Conservation (phyloP, 1,140 invertebrate species). For the Cherax quadricarinatus region DNA sequence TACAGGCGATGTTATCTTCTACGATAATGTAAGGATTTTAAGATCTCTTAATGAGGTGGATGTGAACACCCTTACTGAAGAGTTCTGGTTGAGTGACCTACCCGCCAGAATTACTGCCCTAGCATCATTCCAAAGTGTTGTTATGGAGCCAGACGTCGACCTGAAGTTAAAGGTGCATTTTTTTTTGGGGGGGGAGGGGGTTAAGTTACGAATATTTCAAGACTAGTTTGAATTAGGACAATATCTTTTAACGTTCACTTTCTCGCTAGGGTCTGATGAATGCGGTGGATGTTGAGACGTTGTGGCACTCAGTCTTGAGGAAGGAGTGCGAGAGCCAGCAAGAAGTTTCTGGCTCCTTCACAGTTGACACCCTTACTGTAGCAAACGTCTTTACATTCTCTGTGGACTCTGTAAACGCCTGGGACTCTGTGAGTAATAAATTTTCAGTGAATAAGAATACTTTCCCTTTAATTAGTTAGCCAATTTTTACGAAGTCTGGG, state of each 20-base stretch:
- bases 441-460: not conserved
- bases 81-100: constrained; percentile 26
- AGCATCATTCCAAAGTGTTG: not conserved
- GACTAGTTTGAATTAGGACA: too few species aligned
- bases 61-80: not conserved
- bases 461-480: too few species aligned
- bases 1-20: constrained; percentile 24
- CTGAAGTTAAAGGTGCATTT: not conserved
- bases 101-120: not conserved
- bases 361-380: not conserved
- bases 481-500: too few species aligned
- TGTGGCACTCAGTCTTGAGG: not conserved
- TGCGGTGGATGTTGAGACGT: not conserved
- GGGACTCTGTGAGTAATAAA: not conserved
- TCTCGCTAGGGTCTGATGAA: not conserved
- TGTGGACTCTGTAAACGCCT: not conserved
- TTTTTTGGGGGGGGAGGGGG: too few species aligned
- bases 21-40: not conserved
- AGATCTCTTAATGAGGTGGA: not conserved
- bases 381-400: not conserved
- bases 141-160: not conserved
- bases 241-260: too few species aligned
- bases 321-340: not conserved
- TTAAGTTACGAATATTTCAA: too few species aligned
- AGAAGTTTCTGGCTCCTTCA: not conserved